Conservation (phyloP, 1,140 invertebrate species). For the Camponotus vicinus region DNA sequence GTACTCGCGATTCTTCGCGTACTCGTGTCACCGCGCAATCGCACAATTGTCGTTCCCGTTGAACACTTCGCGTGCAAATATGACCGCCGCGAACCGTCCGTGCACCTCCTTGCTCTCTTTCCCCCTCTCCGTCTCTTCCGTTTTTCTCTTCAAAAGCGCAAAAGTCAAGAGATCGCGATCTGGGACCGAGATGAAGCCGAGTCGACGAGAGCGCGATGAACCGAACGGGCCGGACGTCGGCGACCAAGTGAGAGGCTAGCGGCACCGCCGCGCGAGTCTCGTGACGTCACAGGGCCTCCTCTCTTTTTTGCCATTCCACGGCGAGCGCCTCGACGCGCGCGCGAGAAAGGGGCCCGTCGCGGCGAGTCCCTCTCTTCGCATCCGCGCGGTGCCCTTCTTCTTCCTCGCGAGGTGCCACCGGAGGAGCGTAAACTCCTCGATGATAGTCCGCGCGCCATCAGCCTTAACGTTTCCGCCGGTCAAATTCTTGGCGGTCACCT, state of each 20-base stretch:
- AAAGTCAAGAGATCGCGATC: conserved; percentile 6
- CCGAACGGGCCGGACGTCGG: conserved; percentile 80
- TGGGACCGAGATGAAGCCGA: background rate
- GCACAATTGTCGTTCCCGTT: conserved; percentile 51
- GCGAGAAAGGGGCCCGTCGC: conserved; percentile 81
- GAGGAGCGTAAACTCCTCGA: conserved; percentile 67
- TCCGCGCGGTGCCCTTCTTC: conserved; percentile 66
- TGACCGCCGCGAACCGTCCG: background rate
- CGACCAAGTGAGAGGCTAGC: conserved; percentile 84
- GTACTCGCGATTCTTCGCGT: background rate
- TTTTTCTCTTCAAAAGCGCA: background rate
- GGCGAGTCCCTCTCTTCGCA: conserved; percentile 67
- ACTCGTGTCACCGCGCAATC: conserved; percentile 48
- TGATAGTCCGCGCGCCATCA: conserved; percentile 42
- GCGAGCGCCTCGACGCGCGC: conserved; percentile 66
- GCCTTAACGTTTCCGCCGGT: conserved; percentile 57
- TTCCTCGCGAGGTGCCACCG: conserved; percentile 70
- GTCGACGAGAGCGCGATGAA: conserved; percentile 71
- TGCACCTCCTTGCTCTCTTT: background rate
- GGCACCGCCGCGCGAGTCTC: conserved; percentile 80
- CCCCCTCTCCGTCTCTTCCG: background rate
- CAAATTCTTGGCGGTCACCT: conserved; percentile 54
- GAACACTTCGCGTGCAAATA: conserved; percentile 38
- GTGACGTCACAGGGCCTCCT: conserved; percentile 81
- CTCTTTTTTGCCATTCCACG: conserved; percentile 81